Evolutionary conservation across 1,140 invertebrate genomes (phyloP).

Genomic region (Ceratosolen fusciceps): DNA sequence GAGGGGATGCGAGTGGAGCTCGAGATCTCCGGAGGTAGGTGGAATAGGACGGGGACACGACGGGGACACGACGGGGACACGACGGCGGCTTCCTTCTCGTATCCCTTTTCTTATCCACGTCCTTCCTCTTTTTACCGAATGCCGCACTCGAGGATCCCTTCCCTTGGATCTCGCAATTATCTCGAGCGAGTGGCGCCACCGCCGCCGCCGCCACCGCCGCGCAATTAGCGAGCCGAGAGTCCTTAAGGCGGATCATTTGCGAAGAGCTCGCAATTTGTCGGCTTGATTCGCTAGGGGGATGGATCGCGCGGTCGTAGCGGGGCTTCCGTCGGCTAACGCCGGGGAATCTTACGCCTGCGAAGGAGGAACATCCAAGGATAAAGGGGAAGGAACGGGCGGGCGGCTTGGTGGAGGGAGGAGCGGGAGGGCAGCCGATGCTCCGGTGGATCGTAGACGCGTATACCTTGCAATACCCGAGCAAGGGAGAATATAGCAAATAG

Average conservation of each 20-base stretch:
- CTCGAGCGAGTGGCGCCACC: neutral
- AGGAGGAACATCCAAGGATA: neutral
- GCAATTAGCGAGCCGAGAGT: constrained; percentile 60
- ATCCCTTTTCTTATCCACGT: neutral
- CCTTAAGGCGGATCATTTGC: constrained; percentile 62
- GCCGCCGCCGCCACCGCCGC: neutral
- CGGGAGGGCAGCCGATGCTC: neutral
- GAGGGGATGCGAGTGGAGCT: neutral
- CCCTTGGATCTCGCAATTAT: neutral
- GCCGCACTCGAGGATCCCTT: constrained; percentile 8
- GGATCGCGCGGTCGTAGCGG: constrained; percentile 21
- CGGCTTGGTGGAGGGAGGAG: too few species aligned
- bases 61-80: too few species aligned
- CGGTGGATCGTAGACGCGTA: too few species aligned
- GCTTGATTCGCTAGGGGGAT: constrained; percentile 56
- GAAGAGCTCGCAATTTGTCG: constrained; percentile 56
- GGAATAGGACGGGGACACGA: neutral
- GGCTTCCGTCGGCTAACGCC: neutral
- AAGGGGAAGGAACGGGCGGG: constrained; percentile 12
- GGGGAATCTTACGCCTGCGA: neutral
- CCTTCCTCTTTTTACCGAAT: neutral
- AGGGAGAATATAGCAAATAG: neutral
- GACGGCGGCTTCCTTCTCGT: neutral
- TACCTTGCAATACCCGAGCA: neutral
- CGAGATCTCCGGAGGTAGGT: neutral